Evolutionary conservation across 2,797 vertebrate species (phyloP).

Genomic region (Jordanella pulchra): DNA sequence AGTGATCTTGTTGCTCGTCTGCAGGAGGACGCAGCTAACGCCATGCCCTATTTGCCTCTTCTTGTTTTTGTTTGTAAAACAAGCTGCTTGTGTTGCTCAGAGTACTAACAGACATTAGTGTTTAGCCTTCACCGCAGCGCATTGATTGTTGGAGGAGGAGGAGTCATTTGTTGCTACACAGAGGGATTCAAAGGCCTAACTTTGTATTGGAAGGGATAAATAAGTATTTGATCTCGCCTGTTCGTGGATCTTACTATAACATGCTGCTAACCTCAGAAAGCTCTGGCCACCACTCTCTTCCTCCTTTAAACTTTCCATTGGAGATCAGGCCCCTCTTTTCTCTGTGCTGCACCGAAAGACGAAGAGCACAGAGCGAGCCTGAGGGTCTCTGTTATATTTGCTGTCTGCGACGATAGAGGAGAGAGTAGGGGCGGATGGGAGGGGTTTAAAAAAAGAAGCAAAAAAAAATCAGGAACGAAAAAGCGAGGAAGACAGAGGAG

Average conservation of each 20-base stretch:
- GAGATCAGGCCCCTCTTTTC: constrained; percentile 46
- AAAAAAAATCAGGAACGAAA: constrained; percentile 55
- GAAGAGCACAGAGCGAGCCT: constrained; percentile 65
- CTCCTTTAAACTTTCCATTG: constrained; percentile 16
- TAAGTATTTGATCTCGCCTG: constrained; percentile 26
- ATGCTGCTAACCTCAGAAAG: constrained; percentile 40
- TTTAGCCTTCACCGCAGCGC: constrained; percentile 14
- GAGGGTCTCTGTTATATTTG: constrained; percentile 75
- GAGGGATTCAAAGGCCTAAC: constrained; percentile 22
- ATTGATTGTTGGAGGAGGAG: constrained; percentile 22
- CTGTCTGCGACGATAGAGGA: constrained; percentile 67
- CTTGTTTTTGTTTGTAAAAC: constrained; percentile 13
- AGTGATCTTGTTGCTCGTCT: constrained; percentile 54
- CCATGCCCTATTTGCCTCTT: constrained; percentile 20
- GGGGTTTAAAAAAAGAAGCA: constrained; percentile 36
- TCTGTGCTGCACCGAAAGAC: constrained; percentile 50
- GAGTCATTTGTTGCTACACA: constrained; percentile 29
- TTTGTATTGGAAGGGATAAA: constrained; percentile 14
- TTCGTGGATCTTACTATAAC: constrained; percentile 6
- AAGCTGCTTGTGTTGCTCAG: constrained; percentile 22
- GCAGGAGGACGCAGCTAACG: constrained; percentile 34
- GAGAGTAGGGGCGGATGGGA: constrained; percentile 59
- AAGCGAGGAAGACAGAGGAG: constrained; percentile 70
- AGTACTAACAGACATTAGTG: constrained; percentile 3
- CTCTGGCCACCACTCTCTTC: background rate